These are phyloP conservation scores for Aphaenogaster floridana DNA, from an alignment of 1,140 invertebrate genomes.

Conservation along the genomic window DNA sequence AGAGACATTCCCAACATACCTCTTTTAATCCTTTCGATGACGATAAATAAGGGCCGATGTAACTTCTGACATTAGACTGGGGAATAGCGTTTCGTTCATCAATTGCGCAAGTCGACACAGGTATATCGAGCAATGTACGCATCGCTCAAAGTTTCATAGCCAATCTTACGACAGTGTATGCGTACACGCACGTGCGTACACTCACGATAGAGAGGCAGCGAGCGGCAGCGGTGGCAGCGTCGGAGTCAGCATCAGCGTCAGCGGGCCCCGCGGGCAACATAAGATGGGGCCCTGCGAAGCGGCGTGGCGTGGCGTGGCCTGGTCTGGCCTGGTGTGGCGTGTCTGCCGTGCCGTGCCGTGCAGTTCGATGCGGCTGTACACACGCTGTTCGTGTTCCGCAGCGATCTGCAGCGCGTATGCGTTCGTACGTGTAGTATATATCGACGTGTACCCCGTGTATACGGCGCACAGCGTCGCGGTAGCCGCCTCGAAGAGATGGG, in stretches of 20 bases:
- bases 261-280: constrained; percentile 54
- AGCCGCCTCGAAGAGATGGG: constrained; percentile 84
- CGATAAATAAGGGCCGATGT: neutral
- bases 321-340: constrained; percentile 11
- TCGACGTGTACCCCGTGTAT: constrained; percentile 31
- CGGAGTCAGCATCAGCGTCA: neutral
- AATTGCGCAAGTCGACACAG: neutral
- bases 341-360: constrained; percentile 29
- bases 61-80: neutral
- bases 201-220: constrained; percentile 19
- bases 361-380: neutral
- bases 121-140: constrained; percentile 1
- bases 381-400: constrained; percentile 51
- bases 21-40: neutral
- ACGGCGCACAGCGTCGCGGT: constrained; percentile 78
- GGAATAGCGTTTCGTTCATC: neutral
- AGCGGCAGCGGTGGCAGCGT: constrained; percentile 56
- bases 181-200: constrained; percentile 24
- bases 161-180: neutral
- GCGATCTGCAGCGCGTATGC: constrained; percentile 33
- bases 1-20: neutral
- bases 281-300: constrained; percentile 52
- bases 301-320: constrained; percentile 41
- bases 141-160: neutral
- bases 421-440: constrained; percentile 46